A percentile compares a stretch with the other conserved stretches of the same genome.
Evolutionary conservation across 2,888 invertebrate species (phyloP).

Genomic region (Lasioglossum calceatum): DNA sequence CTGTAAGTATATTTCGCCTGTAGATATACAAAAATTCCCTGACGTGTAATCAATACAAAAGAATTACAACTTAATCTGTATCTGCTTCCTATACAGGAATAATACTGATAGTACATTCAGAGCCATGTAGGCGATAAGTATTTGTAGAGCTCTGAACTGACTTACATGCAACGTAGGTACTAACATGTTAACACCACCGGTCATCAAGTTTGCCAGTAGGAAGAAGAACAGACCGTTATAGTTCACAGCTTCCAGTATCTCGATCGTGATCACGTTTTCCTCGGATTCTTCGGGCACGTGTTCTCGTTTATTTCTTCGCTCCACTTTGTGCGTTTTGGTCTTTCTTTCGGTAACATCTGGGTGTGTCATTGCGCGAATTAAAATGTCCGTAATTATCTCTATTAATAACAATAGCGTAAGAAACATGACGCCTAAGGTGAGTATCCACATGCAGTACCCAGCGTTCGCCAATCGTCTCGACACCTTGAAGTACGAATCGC

Average conservation of each 20-base stretch:
- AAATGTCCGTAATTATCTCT: constrained; percentile 85
- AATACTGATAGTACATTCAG: constrained; percentile 72
- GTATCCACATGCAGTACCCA: constrained; percentile 92
- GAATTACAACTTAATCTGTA: constrained; percentile 75
- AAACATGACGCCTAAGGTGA: constrained; percentile 87
- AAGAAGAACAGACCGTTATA: constrained; percentile 94
- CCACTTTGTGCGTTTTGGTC: constrained; percentile 19
- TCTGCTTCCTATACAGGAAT: constrained; percentile 73
- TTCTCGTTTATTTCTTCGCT: constrained; percentile 45
- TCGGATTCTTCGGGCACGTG: constrained; percentile 26
- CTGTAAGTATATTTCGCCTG: constrained; percentile 24
- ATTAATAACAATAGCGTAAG: constrained; percentile 86
- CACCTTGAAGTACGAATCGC: constrained; percentile 86
- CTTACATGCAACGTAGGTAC: constrained; percentile 87
- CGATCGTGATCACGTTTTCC: constrained; percentile 82
- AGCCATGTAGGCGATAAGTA: constrained; percentile 78
- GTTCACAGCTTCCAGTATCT: constrained; percentile 90
- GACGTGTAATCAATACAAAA: not conserved
- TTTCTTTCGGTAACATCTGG: constrained; percentile 12
- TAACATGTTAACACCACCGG: constrained; percentile 92
- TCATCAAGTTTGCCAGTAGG: constrained; percentile 92
- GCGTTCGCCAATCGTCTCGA: constrained; percentile 94
- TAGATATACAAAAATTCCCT: constrained; percentile 23
- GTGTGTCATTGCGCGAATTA: constrained; percentile 59
- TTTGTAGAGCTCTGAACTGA: constrained; percentile 69